Evolutionary conservation across 2,888 invertebrate species (phyloP).

Genomic region (Thymelicus sylvestris): DNA sequence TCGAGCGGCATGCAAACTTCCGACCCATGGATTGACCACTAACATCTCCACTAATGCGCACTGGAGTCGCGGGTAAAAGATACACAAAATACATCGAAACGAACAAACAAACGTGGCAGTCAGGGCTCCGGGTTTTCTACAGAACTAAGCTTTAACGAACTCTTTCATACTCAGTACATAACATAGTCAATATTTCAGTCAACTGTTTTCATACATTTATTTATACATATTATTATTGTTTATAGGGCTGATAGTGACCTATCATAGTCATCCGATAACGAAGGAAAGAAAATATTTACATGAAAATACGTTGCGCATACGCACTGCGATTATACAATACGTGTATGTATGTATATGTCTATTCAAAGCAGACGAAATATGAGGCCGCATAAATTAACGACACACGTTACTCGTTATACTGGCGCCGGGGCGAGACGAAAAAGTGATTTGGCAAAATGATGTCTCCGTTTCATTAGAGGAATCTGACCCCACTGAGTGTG

Average conservation of each 20-base stretch:
- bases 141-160: too few species aligned
- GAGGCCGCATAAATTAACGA: conserved; percentile 36
- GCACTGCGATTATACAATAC: conserved; percentile 5
- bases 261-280: not conserved
- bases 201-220: too few species aligned
- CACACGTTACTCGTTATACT: conserved; percentile 36
- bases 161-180: too few species aligned
- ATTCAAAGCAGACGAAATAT: conserved; percentile 27
- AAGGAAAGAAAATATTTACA: conserved; percentile 25
- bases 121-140: too few species aligned
- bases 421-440: conserved; percentile 61
- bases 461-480: conserved; percentile 58
- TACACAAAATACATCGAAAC: too few species aligned
- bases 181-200: too few species aligned
- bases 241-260: not conserved
- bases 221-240: too few species aligned
- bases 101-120: too few species aligned
- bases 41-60: too few species aligned
- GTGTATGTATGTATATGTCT: not conserved
- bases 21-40: too few species aligned
- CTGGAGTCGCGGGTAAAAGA: too few species aligned
- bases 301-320: conserved; percentile 17
- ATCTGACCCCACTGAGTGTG: conserved; percentile 47
- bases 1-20: too few species aligned
- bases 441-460: conserved; percentile 70